Percentiles rank a stretch among this genome's conserved stretches.
Conservation (phyloP, 1,140 invertebrate genomes). For the Drosophila tani region DNA sequence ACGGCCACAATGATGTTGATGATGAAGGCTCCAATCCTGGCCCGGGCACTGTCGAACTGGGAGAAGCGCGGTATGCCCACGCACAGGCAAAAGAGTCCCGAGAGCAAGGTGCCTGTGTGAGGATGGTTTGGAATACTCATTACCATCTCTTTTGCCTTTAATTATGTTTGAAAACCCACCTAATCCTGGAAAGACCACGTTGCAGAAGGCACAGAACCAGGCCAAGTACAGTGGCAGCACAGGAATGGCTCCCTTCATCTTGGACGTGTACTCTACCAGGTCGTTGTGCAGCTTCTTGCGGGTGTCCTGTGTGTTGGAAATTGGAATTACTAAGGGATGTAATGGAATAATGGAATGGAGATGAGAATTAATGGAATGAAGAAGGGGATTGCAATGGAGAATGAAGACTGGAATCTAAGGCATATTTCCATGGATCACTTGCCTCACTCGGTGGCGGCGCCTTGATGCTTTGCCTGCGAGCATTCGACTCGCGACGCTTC, state of each 20-base stretch:
- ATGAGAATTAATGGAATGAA: too few relatives aligned
- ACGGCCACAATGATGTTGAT: slow-evolving; percentile 94
- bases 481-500: slow-evolving; percentile 83
- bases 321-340: not conserved
- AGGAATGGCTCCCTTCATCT: slow-evolving; percentile 95
- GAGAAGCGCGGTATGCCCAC: slow-evolving; percentile 95
- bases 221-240: slow-evolving; percentile 93
- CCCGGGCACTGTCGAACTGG: slow-evolving; percentile 89
- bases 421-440: not conserved
- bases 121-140: slow-evolving; percentile 18
- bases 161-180: slow-evolving; percentile 86
- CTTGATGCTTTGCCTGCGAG: slow-evolving; percentile 87
- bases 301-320: slow-evolving; percentile 87
- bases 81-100: slow-evolving; percentile 94
- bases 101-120: slow-evolving; percentile 92
- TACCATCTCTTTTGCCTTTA: not conserved
- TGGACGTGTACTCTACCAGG: slow-evolving; percentile 91
- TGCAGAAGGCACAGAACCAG: slow-evolving; percentile 94
- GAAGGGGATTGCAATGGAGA: not conserved
- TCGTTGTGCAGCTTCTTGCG: slow-evolving; percentile 92
- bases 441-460: slow-evolving; percentile 88
- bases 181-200: slow-evolving; percentile 93
- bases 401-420: not conserved
- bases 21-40: slow-evolving; percentile 90
- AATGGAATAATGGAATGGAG: not conserved